These are phyloP conservation scores for Sapayoa aenigma DNA, from an alignment of 2,113 vertebrate genomes.

Conservation along the genomic window DNA sequence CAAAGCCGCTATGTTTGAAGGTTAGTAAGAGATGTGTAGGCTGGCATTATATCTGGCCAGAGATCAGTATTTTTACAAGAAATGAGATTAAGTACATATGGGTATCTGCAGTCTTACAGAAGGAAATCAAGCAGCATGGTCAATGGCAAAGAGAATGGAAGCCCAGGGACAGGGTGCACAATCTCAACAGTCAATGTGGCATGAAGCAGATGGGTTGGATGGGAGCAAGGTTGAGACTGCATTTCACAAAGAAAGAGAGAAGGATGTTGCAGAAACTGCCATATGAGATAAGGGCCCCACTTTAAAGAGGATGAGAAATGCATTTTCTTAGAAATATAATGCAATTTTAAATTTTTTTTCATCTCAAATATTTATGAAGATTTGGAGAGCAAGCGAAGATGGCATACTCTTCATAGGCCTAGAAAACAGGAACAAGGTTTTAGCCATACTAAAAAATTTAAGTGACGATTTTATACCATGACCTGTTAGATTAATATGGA, in stretches of 20 bases:
- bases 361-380: background rate
- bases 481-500: background rate
- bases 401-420: background rate
- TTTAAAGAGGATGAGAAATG: background rate
- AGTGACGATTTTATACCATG: background rate
- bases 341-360: background rate
- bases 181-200: background rate
- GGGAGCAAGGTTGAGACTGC: background rate
- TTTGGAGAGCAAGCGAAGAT: background rate
- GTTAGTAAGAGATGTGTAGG: background rate
- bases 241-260: background rate
- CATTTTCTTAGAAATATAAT: background rate
- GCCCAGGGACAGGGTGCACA: background rate
- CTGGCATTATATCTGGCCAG: background rate
- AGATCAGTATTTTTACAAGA: background rate
- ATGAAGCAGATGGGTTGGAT: background rate
- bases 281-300: background rate
- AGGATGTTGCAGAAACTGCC: background rate
- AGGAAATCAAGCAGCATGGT: background rate
- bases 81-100: background rate
- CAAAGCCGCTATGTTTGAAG: background rate
- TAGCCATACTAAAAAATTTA: background rate
- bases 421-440: background rate
- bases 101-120: background rate
- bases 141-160: background rate